Evolutionary conservation across 1,140 invertebrate species (phyloP), one percentile per base, ranked within the genome.

Genomic region (Leptopilina boulardi): DNA sequence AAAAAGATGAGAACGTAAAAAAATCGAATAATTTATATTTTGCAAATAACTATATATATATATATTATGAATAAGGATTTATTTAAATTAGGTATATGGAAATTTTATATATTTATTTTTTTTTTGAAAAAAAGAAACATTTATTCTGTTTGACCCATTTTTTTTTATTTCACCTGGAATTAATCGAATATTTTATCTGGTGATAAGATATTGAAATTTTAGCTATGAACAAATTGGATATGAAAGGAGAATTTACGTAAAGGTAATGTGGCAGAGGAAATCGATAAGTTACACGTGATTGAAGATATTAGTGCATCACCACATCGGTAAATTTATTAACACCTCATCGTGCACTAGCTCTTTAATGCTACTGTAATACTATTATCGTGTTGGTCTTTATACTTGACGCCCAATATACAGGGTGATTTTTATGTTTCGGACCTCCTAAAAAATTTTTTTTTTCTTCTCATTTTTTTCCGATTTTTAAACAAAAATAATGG

Each of bases 251-350:
- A 66, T 66, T 26, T 5, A 30, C 13, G 26, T 23, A 30, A 8
- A 66, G 23, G 21, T 15, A 66, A 23, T 38, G 59, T 30, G 56
- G 23, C 23, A 13, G 11, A 66, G 59, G 59, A 66, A 66, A 66
- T 66, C 59, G 59, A 66, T 66, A 26, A 66, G 23, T 34, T 66
- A 34, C 26, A 66, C 13, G 59, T 30, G 59, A 66, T 66, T 66
- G 59, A 30, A 66, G 59, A 66, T 66, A 66, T 66, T 66, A 66
- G 59, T n/a, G 23, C 26, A 30, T 66, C 21, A 66, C 23, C 21
- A 26, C 15, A 30, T 30, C 59, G 26, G 26, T 66, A 66, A 66
- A 66, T 66, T 66, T 30, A 66, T 66, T 66, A 66, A 66, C 59
- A 66, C 23, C 59, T 66, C 15, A 5, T 11, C 13, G 23, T 66